Evolutionary conservation across 2,113 vertebrate genomes (phyloP).

Genomic region (Ovibos moschatus): DNA sequence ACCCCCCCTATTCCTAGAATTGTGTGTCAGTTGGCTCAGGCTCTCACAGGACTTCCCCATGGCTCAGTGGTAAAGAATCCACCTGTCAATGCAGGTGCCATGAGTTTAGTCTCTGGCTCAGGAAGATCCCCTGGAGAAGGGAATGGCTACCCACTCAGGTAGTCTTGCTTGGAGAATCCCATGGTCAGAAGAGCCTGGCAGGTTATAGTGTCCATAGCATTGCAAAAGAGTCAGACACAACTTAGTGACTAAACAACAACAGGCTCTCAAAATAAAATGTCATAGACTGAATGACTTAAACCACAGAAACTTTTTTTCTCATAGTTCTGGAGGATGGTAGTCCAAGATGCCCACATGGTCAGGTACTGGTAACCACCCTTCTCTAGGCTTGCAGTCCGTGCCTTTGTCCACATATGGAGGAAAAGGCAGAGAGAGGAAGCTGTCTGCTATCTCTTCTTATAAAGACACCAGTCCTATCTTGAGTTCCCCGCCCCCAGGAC

Average conservation of each 20-base stretch:
- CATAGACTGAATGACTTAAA: neutral
- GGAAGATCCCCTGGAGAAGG: neutral
- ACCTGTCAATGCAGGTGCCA: fast-evolving
- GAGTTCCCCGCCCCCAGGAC: neutral
- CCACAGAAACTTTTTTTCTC: neutral
- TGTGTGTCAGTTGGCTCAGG: neutral
- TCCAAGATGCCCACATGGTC: neutral
- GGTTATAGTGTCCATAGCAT: neutral
- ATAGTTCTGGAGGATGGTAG: neutral
- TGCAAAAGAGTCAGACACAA: neutral
- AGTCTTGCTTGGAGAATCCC: neutral
- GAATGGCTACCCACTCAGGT: neutral
- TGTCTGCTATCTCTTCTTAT: neutral
- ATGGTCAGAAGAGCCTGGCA: neutral
- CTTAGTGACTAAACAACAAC: neutral
- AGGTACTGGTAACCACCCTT: neutral
- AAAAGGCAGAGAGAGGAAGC: neutral
- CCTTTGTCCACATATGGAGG: neutral
- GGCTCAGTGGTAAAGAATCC: neutral
- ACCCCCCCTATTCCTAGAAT: fast-evolving
- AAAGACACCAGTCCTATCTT: neutral
- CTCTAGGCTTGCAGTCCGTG: neutral
- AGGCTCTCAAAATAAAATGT: neutral
- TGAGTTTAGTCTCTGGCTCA: neutral
- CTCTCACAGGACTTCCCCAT: neutral